A percentile compares a stretch with the other conserved stretches of the same genome.
Evolutionary conservation across 2,113 vertebrate species (phyloP).

Genomic region (Actenoides lindsayi): DNA sequence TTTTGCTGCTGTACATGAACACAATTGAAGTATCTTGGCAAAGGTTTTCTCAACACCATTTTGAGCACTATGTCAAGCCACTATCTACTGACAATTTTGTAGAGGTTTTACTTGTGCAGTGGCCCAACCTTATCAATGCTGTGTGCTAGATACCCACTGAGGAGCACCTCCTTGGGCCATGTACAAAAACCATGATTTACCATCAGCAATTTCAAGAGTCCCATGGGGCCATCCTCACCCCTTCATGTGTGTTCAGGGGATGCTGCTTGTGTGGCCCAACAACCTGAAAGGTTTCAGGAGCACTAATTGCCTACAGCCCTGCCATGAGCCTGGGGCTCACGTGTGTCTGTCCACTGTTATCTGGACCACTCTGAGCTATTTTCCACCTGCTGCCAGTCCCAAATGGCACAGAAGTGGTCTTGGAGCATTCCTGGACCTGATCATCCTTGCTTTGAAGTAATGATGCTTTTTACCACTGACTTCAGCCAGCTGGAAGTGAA

Average conservation of each 20-base stretch:
- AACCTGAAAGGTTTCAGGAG: background rate
- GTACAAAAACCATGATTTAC: background rate
- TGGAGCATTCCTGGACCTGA: background rate
- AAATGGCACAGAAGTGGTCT: background rate
- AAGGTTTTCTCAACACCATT: background rate
- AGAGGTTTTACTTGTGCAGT: background rate
- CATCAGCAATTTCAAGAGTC: background rate
- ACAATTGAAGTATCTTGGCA: background rate
- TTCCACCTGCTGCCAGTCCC: background rate
- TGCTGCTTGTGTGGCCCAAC: background rate
- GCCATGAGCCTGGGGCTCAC: fast-evolving
- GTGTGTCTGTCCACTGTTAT: background rate
- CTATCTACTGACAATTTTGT: background rate
- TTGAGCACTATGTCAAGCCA: background rate
- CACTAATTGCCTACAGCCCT: background rate
- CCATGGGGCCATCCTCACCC: fast-evolving
- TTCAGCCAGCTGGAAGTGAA: constrained; percentile 49
- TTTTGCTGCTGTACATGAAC: background rate
- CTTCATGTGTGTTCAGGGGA: background rate
- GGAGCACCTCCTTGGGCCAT: background rate
- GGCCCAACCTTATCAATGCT: background rate
- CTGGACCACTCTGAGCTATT: background rate
- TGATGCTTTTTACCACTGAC: background rate
- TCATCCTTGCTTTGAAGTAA: background rate
- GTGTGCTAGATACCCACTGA: background rate